These are phyloP conservation scores for Anas georgica DNA, from an alignment of 2,797 vertebrate species.

Conservation along the genomic window DNA sequence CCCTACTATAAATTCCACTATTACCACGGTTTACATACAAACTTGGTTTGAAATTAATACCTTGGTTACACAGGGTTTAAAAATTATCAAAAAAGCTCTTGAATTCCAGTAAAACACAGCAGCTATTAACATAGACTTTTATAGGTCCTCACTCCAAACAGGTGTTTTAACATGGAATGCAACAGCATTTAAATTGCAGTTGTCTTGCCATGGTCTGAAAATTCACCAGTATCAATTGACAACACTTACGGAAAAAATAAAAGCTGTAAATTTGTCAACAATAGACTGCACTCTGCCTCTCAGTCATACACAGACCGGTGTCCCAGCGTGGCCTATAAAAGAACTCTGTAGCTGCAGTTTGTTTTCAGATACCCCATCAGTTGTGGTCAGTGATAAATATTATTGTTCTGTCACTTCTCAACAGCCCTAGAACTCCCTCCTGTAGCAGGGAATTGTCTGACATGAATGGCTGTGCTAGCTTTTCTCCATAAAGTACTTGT, in stretches of 20 bases:
- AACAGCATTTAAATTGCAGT: not conserved
- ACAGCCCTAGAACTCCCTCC: not conserved
- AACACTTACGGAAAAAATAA: not conserved
- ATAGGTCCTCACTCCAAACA: not conserved
- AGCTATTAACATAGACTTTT: not conserved
- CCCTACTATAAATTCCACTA: not conserved
- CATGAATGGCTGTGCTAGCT: not conserved
- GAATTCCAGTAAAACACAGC: not conserved
- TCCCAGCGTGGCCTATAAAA: not conserved
- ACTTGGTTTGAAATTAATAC: not conserved
- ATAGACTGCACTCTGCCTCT: not conserved
- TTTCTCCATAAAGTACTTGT: not conserved
- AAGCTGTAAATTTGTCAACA: not conserved
- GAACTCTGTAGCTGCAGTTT: not conserved
- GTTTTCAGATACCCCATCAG: constrained; percentile 5
- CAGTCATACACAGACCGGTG: not conserved
- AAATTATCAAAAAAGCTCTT: not conserved
- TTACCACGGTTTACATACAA: not conserved
- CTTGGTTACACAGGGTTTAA: not conserved
- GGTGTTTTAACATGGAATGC: not conserved
- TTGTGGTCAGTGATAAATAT: not conserved
- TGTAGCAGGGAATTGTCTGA: not conserved
- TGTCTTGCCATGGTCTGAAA: not conserved
- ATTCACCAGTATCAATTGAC: not conserved
- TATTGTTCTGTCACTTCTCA: not conserved